phyloP scores from a whole-genome alignment of 2,888 invertebrate species.

The Pseudeuparius sepicola region DNA sequence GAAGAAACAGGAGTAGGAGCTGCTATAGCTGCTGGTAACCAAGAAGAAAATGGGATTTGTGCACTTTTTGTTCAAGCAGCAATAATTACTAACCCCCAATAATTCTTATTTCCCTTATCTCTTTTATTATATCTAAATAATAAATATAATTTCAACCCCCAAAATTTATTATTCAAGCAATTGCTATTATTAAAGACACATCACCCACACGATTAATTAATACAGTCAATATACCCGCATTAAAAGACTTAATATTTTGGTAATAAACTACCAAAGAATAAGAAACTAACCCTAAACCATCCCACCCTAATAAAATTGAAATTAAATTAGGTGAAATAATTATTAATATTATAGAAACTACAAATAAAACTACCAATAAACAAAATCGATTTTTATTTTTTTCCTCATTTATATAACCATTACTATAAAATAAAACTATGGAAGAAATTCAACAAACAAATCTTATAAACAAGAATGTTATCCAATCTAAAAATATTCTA shows the following conservation, averaged over 20 bases:
- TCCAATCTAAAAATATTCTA: constrained; percentile 53
- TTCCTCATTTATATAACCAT: constrained; percentile 52
- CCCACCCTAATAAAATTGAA: constrained; percentile 57
- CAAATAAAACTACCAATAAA: constrained; percentile 54
- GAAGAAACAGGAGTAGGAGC: constrained; percentile 57
- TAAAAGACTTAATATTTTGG: constrained; percentile 57
- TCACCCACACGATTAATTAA: constrained; percentile 67
- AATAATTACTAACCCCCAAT: constrained; percentile 24
- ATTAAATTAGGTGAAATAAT: constrained; percentile 17
- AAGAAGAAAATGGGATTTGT: constrained; percentile 71
- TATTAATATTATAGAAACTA: constrained; percentile 48
- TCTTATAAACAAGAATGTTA: constrained; percentile 52
- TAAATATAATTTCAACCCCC: constrained; percentile 17
- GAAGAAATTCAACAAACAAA: constrained; percentile 58
- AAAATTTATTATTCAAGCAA: constrained; percentile 19
- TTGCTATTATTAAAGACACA: constrained; percentile 50
- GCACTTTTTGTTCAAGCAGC: constrained; percentile 67
- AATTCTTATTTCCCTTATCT: constrained; percentile 9
- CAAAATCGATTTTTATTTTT: constrained; percentile 53
- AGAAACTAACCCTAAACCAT: constrained; percentile 62
- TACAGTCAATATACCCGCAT: constrained; percentile 61
- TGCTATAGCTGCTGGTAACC: constrained; percentile 43
- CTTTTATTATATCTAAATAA: constrained; percentile 15
- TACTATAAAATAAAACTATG: constrained; percentile 53
- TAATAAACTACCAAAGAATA: constrained; percentile 66